Evolutionary conservation across 1,140 invertebrate species (phyloP).

Genomic region (Pararge aegeria): DNA sequence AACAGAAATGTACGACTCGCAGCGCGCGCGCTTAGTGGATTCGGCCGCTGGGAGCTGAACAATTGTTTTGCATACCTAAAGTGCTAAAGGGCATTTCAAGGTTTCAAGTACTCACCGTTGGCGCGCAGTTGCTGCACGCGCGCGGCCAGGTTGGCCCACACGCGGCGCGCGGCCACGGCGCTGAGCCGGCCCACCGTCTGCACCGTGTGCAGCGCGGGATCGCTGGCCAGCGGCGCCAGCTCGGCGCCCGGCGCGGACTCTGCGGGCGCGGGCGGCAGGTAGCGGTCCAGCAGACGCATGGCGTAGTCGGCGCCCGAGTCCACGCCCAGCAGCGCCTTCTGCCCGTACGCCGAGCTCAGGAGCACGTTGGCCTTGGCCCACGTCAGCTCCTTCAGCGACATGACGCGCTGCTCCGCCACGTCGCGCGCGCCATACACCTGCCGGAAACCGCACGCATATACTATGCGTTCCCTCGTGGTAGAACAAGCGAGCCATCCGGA

Average conservation of each 20-base stretch:
- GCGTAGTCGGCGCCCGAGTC: constrained; percentile 82
- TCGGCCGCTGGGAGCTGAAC: too few relatives aligned
- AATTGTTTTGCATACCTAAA: too few relatives aligned
- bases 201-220: constrained; percentile 84
- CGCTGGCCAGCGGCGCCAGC: constrained; percentile 76
- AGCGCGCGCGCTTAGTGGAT: too few relatives aligned
- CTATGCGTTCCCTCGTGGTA: too few relatives aligned
- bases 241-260: constrained; percentile 50
- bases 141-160: constrained; percentile 82
- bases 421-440: constrained; percentile 79
- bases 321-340: constrained; percentile 81
- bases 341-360: constrained; percentile 83
- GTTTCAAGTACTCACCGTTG: constrained; percentile 39
- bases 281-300: constrained; percentile 84
- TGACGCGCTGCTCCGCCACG: constrained; percentile 81
- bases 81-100: too few relatives aligned
- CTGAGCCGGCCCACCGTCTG: constrained; percentile 86
- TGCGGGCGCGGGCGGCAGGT: constrained; percentile 82
- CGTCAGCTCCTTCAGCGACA: constrained; percentile 83
- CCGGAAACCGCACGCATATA: constrained; percentile 9
- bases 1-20: too few relatives aligned
- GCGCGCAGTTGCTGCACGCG: constrained; percentile 80
- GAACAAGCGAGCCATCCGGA: too few relatives aligned
- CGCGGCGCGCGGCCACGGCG: constrained; percentile 84
- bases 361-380: constrained; percentile 86